Evolutionary conservation across 2,888 invertebrate species (phyloP), one percentile per base, ranked within the genome.

Genomic region (Pristionchus maxplancki): DNA sequence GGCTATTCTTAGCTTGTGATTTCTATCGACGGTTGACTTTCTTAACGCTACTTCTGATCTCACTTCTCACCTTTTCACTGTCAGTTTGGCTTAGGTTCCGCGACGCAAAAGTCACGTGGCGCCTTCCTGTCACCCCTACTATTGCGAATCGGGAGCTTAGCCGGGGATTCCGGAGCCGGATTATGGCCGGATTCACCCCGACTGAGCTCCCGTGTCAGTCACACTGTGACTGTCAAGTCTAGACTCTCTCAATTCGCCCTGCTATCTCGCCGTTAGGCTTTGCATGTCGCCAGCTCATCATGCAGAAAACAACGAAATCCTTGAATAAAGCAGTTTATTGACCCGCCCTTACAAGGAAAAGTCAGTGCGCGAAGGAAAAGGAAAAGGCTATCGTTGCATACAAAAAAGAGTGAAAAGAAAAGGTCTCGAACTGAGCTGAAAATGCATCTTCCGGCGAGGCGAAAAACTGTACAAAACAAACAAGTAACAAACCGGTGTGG

Each of bases 331-430:
- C 71, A 71, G 71, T 71, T 71, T 71, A 71, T 71, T 71, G 71
- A 71, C 71, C 71, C 71, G 71, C 71, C 71, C 71, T 71, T 37
- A 37, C 71, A 71, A 71, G 71, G 71, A 71, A 37, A 34, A 37
- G 31, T 37, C 34, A 71, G 37, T 40, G n/a, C n/a, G n/a, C n/a
- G n/a, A n/a, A n/a, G n/a, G n/a, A n/a, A n/a, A n/a, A n/a, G 64
- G 58, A 58, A 4, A 58, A 67, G 31, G 11, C 48, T 81, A 81
- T 50, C 50, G 81, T 81, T 48, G 44, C 81, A 81, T 44, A 81
- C n/a, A 44, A 40, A 74, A 81, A 48, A 81, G 28, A 37, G 44
- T 11, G 15, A n/a, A n/a, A n/a, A n/a, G n/a, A n/a, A 71, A n/a
- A 37, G 31, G 71, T 31, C 71, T 37, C n/a, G 78, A 40, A 28